Conservation (phyloP, 2,113 vertebrate genomes). For the Rhineura floridana region DNA sequence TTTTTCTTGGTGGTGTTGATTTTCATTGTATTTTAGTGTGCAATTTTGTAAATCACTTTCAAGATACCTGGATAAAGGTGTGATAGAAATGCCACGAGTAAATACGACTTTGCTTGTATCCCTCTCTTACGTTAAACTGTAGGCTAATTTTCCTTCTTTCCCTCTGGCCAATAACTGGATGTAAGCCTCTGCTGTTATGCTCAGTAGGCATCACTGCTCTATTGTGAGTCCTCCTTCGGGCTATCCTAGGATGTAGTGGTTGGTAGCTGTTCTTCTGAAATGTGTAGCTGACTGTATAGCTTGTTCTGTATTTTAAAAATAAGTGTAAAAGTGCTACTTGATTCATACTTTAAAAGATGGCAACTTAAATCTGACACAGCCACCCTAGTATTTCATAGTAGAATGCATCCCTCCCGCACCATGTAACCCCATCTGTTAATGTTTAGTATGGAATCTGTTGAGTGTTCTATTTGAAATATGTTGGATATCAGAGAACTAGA, state of each 20-base stretch:
- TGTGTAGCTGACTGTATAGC: background rate
- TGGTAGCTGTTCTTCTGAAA: background rate
- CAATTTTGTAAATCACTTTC: background rate
- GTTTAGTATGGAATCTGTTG: conserved; percentile 8
- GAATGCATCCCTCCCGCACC: background rate
- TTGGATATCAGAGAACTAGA: background rate
- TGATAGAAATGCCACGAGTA: background rate
- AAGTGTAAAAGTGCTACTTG: background rate
- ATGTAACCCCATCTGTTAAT: background rate
- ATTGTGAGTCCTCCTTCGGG: too few relatives aligned
- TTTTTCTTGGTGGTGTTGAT: background rate
- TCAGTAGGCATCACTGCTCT: too few relatives aligned
- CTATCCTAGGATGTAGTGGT: background rate
- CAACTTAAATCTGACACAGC: background rate
- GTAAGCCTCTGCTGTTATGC: background rate
- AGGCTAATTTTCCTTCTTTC: background rate
- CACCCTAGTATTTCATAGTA: background rate
- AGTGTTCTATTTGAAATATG: background rate
- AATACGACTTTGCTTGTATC: background rate
- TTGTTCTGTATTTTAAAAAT: background rate
- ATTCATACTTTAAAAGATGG: conserved; percentile 2
- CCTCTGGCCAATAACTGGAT: background rate
- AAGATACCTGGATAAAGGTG: background rate
- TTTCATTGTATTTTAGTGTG: background rate
- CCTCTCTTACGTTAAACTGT: background rate